Evolutionary conservation across 2,888 invertebrate genomes (phyloP), one percentile per base, ranked within the genome.

Genomic region (Apomyelois bistriatella): DNA sequence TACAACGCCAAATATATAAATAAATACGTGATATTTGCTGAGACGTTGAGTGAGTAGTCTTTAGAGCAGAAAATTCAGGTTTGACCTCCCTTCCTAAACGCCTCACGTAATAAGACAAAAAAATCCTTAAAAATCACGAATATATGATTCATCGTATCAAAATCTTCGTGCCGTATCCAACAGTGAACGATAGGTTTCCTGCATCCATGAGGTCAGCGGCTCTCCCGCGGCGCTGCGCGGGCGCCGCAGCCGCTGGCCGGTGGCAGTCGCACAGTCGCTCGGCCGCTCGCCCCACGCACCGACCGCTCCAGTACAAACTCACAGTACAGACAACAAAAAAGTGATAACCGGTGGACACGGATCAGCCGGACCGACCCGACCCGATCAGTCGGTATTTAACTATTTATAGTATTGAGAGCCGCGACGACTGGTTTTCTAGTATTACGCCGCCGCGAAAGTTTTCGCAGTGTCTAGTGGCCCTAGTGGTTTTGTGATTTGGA

Each of bases 371-470:
- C 77, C 76, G 37, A 37, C 68, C 57, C 66, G 58, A 62, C 59
- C 58, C 60, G 60, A 63, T 59, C 60, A 66, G 62, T 65, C 64
- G 84, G 82, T n/a, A n/a, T n/a, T 5, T 22, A 22, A 22, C 3
- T 87, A 87, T 84, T 82, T 85, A 79, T 78, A 84, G 72, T 74
- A 62, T 61, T 60, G 50, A 58, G 57, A 62, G 63, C 60, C 60
- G 66, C 57, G 81, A 85, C 85, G 71, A 85, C 85, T 71, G 81
- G 83, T 85, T 85, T 65, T 68, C 65, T 66, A 67, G 68, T 61
- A 66, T 60, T 63, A 64, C 63, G 73, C 71, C 63, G 73, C 71
- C 72, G 79, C 79, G 77, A 81, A 79, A 78, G 72, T 77, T 64
- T 62, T 57, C 66, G 40, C 40, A 56, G 56, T 51, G 53, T 58